Conservation (phyloP, 2,888 invertebrate species). For the Lycia hirtaria region DNA sequence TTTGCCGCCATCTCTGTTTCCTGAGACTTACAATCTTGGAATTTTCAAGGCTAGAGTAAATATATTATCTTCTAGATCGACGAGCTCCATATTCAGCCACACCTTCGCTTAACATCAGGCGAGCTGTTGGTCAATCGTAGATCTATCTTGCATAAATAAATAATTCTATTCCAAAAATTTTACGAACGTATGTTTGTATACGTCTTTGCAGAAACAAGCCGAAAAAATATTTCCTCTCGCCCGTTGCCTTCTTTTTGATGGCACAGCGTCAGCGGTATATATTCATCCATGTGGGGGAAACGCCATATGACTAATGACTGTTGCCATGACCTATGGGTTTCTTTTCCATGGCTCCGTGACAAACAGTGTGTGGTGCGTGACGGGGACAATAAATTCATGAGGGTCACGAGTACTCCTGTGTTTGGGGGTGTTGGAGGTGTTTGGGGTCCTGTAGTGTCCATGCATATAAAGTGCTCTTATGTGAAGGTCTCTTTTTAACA, state of each 20-base stretch:
- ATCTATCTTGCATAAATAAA: too few relatives aligned
- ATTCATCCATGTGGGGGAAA: conserved; percentile 10
- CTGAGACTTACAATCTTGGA: too few relatives aligned
- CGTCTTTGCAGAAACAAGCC: neutral
- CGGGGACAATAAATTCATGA: conserved; percentile 10
- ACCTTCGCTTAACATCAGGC: too few relatives aligned
- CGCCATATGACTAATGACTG: conserved; percentile 21
- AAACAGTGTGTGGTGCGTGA: conserved; percentile 18
- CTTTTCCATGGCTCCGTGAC: conserved; percentile 20
- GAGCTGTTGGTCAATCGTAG: too few relatives aligned
- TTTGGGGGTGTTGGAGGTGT: neutral
- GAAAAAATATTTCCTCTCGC: neutral
- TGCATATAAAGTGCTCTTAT: neutral
- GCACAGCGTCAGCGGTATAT: neutral
- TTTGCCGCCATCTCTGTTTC: too few relatives aligned
- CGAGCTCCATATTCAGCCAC: too few relatives aligned
- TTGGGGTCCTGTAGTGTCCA: neutral
- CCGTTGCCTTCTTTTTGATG: neutral
- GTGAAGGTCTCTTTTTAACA: too few relatives aligned
- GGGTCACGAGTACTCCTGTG: neutral
- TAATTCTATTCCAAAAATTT: too few relatives aligned
- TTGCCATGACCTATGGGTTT: conserved; percentile 28
- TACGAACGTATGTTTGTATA: too few relatives aligned
- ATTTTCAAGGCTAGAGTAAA: too few relatives aligned
- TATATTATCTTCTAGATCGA: too few relatives aligned